Evolutionary conservation across 2,797 vertebrate genomes (phyloP), one percentile per base, ranked within the genome.

Genomic region (Acanthurus tractus): DNA sequence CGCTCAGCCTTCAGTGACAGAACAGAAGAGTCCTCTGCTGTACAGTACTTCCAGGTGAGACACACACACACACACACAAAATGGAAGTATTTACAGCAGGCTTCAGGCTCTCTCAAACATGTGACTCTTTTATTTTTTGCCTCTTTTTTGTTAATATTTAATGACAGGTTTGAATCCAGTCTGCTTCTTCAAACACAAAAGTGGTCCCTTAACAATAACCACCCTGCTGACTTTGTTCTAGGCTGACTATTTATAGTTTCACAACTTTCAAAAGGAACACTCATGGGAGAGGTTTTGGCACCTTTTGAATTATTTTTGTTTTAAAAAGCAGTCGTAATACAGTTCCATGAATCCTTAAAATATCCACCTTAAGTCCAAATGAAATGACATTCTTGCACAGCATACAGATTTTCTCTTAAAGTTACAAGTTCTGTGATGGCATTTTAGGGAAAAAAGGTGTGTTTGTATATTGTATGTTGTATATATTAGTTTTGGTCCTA

Each of bases 11-110:
- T 99, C 94, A 99, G 96, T 8, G 97, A 99, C 61, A 94, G 98
- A 84, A 99, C 97, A 0, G 98, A 99, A 91, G 98, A 99, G 82
- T 98, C 97, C 34, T 99, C 98, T 9, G 98, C 98, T 14, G 97
- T 98, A 84, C 98, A 99, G 94, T 99, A 99, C 92, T 99, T 99
- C 93, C 98, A 99, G 97, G 97, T 99, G 78, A 89, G 86, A 46
- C 53, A 34, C 15, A 46, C 11, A 59, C 53, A 34, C 15, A 46
- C 11, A 59, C 34, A 22, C n/a, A 8, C 42, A 53, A 22, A 55
- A 12, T 17, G 8, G 25, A 12, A 20, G 50, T 54, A 11, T 29
- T 29, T 45, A 20, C 23, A 48, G 38, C 23, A n/a, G 23, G 44
- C 9, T 44, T n/a, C 4, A 50, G 29, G 17, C 40, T 20, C 15